Conservation (phyloP, 1,140 invertebrate genomes). For the Aphelenchoides avenae region DNA sequence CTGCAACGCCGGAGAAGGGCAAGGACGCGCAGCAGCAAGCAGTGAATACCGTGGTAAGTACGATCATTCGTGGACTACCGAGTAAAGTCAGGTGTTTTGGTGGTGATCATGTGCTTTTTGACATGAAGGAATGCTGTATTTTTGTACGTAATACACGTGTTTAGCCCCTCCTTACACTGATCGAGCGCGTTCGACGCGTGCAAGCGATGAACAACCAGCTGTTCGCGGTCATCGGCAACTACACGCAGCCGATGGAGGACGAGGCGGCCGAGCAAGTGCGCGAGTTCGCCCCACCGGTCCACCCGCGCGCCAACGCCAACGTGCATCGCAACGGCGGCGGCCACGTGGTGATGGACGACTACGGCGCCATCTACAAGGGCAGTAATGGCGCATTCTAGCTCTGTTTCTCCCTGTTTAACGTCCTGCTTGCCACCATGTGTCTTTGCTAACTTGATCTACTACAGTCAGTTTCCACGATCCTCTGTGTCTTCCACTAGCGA, state of each 20-base stretch:
- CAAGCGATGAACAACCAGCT: conserved; percentile 98
- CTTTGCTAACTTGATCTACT: no score
- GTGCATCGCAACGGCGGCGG: no score
- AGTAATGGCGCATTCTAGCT: no score
- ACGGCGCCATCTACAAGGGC: no score
- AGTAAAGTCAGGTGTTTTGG: neutral
- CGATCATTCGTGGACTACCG: no score
- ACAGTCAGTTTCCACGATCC: no score
- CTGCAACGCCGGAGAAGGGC: conserved; percentile 82
- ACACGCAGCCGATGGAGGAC: conserved; percentile 21
- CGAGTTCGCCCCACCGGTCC: conserved; percentile 30
- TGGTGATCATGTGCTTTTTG: neutral
- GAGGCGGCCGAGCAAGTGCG: conserved; percentile 21
- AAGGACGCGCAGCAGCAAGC: conserved; percentile 84
- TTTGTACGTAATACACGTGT: no score
- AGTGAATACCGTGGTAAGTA: conserved; percentile 3
- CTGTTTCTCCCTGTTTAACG: no score
- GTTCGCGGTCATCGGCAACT: conserved; percentile 88
- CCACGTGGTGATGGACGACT: no score
- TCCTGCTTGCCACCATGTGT: no score
- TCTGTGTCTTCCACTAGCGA: no score
- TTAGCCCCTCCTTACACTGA: conserved; percentile 89
- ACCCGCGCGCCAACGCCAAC: no score
- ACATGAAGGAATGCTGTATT: neutral
- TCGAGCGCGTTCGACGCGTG: conserved; percentile 90